Base-by-base conservation (phyloP, 2,888 invertebrate genomes). In the Chloroclystis v-ata region DNA sequence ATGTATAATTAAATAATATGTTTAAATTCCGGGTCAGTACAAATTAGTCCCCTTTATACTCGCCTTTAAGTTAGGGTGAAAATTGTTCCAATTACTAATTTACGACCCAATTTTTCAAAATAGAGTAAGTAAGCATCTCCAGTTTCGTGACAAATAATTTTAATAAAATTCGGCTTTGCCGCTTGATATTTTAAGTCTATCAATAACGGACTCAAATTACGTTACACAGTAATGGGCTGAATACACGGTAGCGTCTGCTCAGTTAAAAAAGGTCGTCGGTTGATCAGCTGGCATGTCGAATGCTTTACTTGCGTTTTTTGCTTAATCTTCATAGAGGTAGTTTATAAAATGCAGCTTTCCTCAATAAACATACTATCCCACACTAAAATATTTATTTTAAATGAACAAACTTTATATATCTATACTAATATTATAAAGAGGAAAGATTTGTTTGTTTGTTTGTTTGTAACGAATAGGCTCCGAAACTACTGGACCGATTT, bases 171-270 rank as follows among this genome's bases (percentile, higher is more conserved):
- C 47, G 47, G 37, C 48, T 47, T 47, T 42, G 44, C 42, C 47
- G 30, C 12, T 43, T 52, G 54, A 54, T 56, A 56, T 56, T 59
- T 53, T 54, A 48, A 56, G 53, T 51, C 52, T 54, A 59, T 59
- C 59, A 59, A 59, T 59, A 59, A 52, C 53, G 54, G 54, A 28
- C 39, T 58, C 50, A 47, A 52, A 56, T 58, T 58, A 58, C 58
- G 56, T 49, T 52, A 54, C 49, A 47, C 49, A 11, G 35, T 35
- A 11, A 16, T 16, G 20, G 35, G 11, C 35, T 20, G 2, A 8
- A 35, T 35, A 10, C 11, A 35, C 20, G 35, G 35, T 35, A 20
- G 20, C 20, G 2, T 20, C 20, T 20, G 5, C 20, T 5, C 20
- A 20, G 20, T 5, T 20, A 20, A 16, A 24, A 24, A 7, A 6